These are phyloP conservation scores for Natator depressus DNA, from an alignment of 2,113 vertebrate genomes.

Conservation along the genomic window DNA sequence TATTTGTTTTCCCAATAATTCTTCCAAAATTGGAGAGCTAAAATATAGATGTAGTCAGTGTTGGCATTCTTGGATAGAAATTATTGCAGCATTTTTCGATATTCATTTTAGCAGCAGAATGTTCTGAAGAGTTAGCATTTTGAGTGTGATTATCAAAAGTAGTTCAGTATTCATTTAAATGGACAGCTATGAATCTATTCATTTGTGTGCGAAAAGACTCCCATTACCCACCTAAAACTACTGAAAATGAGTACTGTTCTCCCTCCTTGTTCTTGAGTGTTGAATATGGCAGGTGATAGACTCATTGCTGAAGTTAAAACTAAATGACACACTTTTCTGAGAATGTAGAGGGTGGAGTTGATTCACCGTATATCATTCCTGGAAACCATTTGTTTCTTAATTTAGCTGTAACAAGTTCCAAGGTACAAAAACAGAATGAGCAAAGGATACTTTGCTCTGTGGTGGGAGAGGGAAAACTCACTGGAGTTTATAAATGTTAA, in stretches of 20 bases:
- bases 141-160: neutral
- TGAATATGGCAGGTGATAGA: neutral
- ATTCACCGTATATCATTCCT: neutral
- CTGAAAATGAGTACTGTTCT: neutral
- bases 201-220: fast-evolving
- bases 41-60: neutral
- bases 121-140: neutral
- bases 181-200: neutral
- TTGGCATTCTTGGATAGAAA: neutral
- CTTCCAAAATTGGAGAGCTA: neutral
- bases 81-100: neutral
- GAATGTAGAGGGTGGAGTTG: neutral
- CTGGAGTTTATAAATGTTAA: neutral
- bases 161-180: neutral
- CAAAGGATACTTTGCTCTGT: neutral
- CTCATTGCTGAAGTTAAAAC: neutral
- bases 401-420: neutral
- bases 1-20: neutral
- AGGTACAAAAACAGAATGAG: neutral
- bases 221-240: neutral
- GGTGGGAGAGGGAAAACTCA: neutral
- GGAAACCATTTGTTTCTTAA: neutral
- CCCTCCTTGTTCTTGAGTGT: neutral
- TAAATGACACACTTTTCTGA: neutral
- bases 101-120: neutral